Evolutionary conservation across 2,888 invertebrate species (phyloP), one percentile per base, ranked within the genome.

Genomic region (Choreutis nemorana): DNA sequence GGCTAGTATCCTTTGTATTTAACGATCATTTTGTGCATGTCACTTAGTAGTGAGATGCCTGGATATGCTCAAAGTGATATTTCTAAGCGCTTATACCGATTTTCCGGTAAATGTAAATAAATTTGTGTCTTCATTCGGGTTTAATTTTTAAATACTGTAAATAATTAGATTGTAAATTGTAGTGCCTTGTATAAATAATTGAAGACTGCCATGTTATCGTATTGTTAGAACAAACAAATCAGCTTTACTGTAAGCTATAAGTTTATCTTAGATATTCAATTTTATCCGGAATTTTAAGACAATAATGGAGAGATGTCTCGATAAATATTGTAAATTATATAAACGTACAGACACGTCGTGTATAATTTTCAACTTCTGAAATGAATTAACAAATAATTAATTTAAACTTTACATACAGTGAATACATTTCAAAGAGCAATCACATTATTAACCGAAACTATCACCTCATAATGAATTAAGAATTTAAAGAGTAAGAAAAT

Each of bases 221-320:
- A 66, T 58, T 52, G 58, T 55, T 54, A 57, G 59, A 59, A 61
- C 55, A 59, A 72, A 63, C 50, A 45, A 64, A 62, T 54, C 64
- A 77, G 77, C 77, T 77, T 77, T 77, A 77, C 70, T 52, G 41
- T 71, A 70, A 75, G 73, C 72, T 64, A 68, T 73, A 75, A 73
- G 73, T 55, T 53, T 63, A 64, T 43, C 55, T 48, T 56, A n/a
- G n/a, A n/a, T n/a, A n/a, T n/a, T n/a, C n/a, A n/a, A n/a, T n/a
- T n/a, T n/a, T n/a, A n/a, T n/a, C n/a, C n/a, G n/a, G n/a, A n/a
- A n/a, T n/a, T n/a, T n/a, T n/a, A n/a, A n/a, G n/a, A n/a, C n/a
- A n/a, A n/a, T n/a, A n/a, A n/a, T n/a, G n/a, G n/a, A n/a, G n/a
- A n/a, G n/a, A n/a, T n/a, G n/a, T n/a, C n/a, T n/a, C n/a, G n/a